Base-by-base conservation (phyloP, 2,888 invertebrate species). In the Callosobruchus maculatus region DNA sequence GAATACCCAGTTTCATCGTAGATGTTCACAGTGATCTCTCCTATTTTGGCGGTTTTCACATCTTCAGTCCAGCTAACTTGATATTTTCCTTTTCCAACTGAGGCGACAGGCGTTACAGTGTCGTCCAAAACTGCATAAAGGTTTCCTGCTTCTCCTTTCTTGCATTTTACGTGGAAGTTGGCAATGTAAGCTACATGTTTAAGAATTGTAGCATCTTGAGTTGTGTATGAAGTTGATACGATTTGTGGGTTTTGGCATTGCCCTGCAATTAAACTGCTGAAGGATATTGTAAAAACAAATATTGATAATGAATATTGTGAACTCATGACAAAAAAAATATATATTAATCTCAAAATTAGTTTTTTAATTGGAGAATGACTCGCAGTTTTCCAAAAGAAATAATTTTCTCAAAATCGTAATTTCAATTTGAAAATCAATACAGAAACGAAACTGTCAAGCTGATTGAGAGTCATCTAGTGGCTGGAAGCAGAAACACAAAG, bases 21-120 rank as follows among this genome's bases (percentile, higher is more conserved):
- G 22, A 98, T 88, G 76, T 92, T 92, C 70, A 97, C 90, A 75
- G 91, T 90, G 81, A 95, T 93, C 69, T 92, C 91, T 21, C 96
- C 97, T 26, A 95, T 92, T 74, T 92, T 91, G 0, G 95, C 92
- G 81, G 93, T 93, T 49, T 93, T 91, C 67, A 94, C 91, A 77
- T 97, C 97, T 83, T 95, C 95, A 0, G 93, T 94, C 95, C 96
- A 97, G 78, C 97, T 97, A 26, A 97, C 93, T 92, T 97, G 96
- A 83, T 95, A 96, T 83, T 92, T 93, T 82, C 92, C 91, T 74
- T 93, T 92, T 67, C 91, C 93, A 71, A 94, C 89, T 78, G 92
- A 91, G 13, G 94, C 95, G 21, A 95, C 95, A 20, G 95, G 93
- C 72, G 95, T 87, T 3, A 94, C 90, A 84, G 91, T 93, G 71